Base-by-base conservation (phyloP, 2,113 vertebrate genomes). In the Megaceryle torquata region DNA sequence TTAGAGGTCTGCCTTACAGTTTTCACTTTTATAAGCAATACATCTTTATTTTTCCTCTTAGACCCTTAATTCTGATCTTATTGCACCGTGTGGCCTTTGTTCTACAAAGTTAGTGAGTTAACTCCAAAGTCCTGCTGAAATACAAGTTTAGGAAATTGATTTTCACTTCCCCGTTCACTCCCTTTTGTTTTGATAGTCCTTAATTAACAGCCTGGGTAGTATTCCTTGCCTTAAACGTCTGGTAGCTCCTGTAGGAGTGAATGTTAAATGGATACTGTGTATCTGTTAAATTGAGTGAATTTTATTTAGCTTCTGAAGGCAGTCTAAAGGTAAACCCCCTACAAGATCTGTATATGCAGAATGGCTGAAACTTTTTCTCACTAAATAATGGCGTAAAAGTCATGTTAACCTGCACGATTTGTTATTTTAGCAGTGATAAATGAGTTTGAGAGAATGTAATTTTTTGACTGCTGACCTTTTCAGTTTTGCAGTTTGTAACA, bases 401-500 rank as follows among this genome's bases (percentile, higher is more conserved):
- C 31, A 78, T 51, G 72, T 81, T 90, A 94, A 81, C 13, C 17
- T 84, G 64, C 29, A 59, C 56, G 43, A 75, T 93, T 90, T 94
- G 59, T 92, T 94, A 86, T 95, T 95, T 91, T 75, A 92, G 69
- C 59, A 83, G 65, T 88, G 89, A 84, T 94, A 83, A 94, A 95
- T 93, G 82, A 82, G 63, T 76, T 85, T 61, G 79, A 74, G 77
- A 31, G 39, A 89, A 91, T 67, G 86, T 89, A 89, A 85, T 92
- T 86, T 93, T 96, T 94, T 96, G 87, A 76, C 80, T 88, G 56
- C 46, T 91, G 86, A 77, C 88, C 88, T 95, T 94, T 86, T 91
- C 71, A 89, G 64, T 89, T 93, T 90, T 84, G 33, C 54, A 71
- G 84, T 88, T 96, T 86, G 77, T 91, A 25, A 44, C 70, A 87